phyloP scores from a whole-genome alignment of 2,888 invertebrate genomes.

The Neria commutata region DNA sequence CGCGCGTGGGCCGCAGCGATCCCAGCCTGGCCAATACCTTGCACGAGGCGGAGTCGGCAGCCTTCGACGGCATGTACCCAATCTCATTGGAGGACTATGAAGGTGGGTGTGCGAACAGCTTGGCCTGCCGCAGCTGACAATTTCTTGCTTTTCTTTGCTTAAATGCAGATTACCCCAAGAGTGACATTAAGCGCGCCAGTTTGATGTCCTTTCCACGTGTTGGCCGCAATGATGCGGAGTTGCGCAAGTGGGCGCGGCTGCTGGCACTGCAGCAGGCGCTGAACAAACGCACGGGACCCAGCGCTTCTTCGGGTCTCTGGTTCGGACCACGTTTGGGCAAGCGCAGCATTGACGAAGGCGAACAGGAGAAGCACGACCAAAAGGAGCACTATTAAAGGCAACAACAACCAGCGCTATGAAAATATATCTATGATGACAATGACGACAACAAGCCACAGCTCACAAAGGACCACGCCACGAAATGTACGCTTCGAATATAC shows the following conservation, averaged over 20 bases:
- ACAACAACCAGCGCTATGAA: slow-evolving; percentile 1
- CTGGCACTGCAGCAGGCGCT: slow-evolving; percentile 55
- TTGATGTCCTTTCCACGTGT: slow-evolving; percentile 63
- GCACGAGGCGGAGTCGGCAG: slow-evolving; percentile 38
- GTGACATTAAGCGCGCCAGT: slow-evolving; percentile 59
- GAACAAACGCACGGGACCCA: slow-evolving; percentile 57
- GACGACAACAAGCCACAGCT: too few relatives aligned
- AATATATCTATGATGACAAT: neutral
- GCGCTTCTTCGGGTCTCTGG: slow-evolving; percentile 67
- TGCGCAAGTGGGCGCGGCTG: slow-evolving; percentile 57
- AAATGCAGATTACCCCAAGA: slow-evolving; percentile 50
- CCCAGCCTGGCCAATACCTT: slow-evolving; percentile 48
- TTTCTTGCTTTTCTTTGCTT: neutral
- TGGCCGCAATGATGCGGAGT: slow-evolving; percentile 58
- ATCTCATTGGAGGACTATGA: slow-evolving; percentile 64
- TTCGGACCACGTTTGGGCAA: slow-evolving; percentile 73
- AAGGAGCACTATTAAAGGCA: slow-evolving; percentile 39
- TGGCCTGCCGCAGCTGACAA: too few relatives aligned
- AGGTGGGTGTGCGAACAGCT: slow-evolving; percentile 52
- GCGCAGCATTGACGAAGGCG: slow-evolving; percentile 46
- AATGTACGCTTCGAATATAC: neutral
- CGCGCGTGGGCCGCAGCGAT: slow-evolving; percentile 68
- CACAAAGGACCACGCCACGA: neutral
- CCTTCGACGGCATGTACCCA: slow-evolving; percentile 62
- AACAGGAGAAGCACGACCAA: slow-evolving; percentile 33